These are phyloP conservation scores for crab-eating macaque (Macaca fascicularis) DNA, from an alignment of 2,113 vertebrate genomes.

Conservation along the genomic window T2T-MFA8v1.1 NC_088389.1:66704001-66704500, in stretches of 20 bases:
- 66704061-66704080: neutral
- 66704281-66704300: neutral
- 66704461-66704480: too few relatives aligned
- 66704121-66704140: neutral
- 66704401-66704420: too few relatives aligned
- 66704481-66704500: too few relatives aligned
- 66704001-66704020: neutral
- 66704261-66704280: neutral
- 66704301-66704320: neutral
- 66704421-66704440: too few relatives aligned
- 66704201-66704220: neutral
- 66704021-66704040: neutral
- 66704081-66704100: neutral
- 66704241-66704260: neutral
- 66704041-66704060: neutral
- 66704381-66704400: neutral
- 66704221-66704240: neutral
- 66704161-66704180: neutral
- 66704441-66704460: too few relatives aligned
- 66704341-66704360: neutral
- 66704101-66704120: neutral
- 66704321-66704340: neutral
- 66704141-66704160: neutral
- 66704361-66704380: neutral
- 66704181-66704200: neutral